phyloP scores from a whole-genome alignment of 2,113 vertebrate genomes.

The Mesembrinibis cayennensis region DNA sequence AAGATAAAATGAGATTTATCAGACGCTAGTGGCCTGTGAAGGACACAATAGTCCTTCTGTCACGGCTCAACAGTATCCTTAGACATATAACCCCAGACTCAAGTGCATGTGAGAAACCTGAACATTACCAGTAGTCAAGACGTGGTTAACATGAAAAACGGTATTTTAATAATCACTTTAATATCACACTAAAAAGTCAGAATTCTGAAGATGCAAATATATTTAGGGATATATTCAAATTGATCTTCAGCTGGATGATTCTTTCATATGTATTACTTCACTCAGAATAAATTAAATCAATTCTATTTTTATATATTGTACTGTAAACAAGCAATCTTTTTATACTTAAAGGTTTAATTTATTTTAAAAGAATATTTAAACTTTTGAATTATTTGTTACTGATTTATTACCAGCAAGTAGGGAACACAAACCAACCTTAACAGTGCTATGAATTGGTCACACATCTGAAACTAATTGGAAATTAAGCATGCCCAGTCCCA shows the following conservation, averaged over 20 bases:
- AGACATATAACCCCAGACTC: constrained; percentile 37
- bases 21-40: constrained; percentile 71
- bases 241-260: neutral
- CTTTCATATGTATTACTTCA: constrained; percentile 19
- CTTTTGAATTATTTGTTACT: neutral
- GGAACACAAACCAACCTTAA: neutral
- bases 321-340: neutral
- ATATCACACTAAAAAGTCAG: neutral
- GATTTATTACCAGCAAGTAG: neutral
- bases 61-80: constrained; percentile 33
- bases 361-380: neutral
- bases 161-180: neutral
- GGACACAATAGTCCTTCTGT: constrained; percentile 50
- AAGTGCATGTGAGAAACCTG: neutral
- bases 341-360: neutral
- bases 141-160: neutral
- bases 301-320: neutral
- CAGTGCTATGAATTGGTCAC: accelerated
- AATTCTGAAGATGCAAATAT: constrained; percentile 14
- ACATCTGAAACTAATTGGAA: neutral
- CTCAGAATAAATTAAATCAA: neutral
- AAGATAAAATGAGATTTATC: constrained; percentile 71
- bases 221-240: neutral
- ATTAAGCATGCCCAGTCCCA: neutral
- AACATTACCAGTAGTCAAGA: constrained; percentile 8